phyloP scores from a whole-genome alignment of 2,113 vertebrate genomes.

The Ictalurus punctatus region DNA sequence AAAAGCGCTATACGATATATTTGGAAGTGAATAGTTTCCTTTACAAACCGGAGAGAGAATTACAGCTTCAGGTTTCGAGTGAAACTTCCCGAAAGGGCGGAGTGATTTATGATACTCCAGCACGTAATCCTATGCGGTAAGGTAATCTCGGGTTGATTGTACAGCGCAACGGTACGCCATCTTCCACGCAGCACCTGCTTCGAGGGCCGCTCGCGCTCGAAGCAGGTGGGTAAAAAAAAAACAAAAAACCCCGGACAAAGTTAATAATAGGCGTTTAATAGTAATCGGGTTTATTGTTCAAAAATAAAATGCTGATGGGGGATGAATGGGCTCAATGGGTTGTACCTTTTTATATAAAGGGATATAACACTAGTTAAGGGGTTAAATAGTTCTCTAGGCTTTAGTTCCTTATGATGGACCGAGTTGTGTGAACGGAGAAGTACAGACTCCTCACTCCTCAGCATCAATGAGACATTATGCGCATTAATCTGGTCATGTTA shows the following conservation, averaged over 20 bases:
- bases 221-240: too few species aligned
- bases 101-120: not conserved
- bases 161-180: not conserved
- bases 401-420: not conserved
- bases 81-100: not conserved
- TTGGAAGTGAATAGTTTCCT: not conserved
- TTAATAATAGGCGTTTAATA: not conserved
- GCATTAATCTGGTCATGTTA: not conserved
- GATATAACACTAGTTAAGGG: too few species aligned
- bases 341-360: not conserved
- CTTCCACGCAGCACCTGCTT: not conserved
- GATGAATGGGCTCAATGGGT: not conserved
- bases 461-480: not conserved
- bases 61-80: conserved; percentile 17
- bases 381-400: too few species aligned
- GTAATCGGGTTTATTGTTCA: not conserved
- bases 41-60: not conserved
- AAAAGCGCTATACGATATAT: too few species aligned
- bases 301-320: not conserved
- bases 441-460: not conserved
- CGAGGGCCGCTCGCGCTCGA: not conserved
- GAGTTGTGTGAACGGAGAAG: not conserved
- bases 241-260: too few species aligned
- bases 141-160: conserved; percentile 1
- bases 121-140: not conserved